Evolutionary conservation across 2,113 vertebrate species (phyloP), one percentile per base, ranked within the genome.

Genomic region (Phylloscopus trochilus): DNA sequence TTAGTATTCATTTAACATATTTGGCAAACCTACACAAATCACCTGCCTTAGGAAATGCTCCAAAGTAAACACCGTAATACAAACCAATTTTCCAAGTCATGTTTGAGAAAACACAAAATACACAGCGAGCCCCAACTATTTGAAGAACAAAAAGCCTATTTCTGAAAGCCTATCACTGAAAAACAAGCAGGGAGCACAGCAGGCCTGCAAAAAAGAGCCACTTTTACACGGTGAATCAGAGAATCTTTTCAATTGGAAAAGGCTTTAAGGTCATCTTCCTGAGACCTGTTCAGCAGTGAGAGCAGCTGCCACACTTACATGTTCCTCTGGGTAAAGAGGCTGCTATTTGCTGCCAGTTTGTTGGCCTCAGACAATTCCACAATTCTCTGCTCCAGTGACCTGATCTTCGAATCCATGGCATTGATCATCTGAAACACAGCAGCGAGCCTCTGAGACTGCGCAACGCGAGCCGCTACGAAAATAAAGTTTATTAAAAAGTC

Each of bases 401-500:
- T 98, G 97, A 99, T 99, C 98, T 99, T 99, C 3, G 99, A 99
- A 94, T 99, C 99, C 99, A 99, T 99, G 22, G 99, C 99, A 95
- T 99, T 99, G 97, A 99, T 99, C 95, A 99, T 99, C 99, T 99
- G 96, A 93, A 98, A 98, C 46, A 97, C 60, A 97, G 80, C 37
- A 87, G 56, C 11, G 30, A 59, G 44, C 58, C 87, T 89, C 85
- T 93, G 77, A 94, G 83, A 83, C 26, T 15, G 74, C 35, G 53
- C 46, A 59, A 66, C 0, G 8, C 12, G 8, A 72, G 28, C 6
- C 2, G 60, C 56, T 70, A 78, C 37, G 64, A 77, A 90, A 91
- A 55, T 22, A 44, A 68, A 7, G 11, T 46, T 60, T 47, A 23
- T 30, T 7, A 47, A 27, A 60, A 68, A 64, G 23, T 6, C 52